phyloP scores from a whole-genome alignment of 2,888 invertebrate species.

The Aplocera efformata region DNA sequence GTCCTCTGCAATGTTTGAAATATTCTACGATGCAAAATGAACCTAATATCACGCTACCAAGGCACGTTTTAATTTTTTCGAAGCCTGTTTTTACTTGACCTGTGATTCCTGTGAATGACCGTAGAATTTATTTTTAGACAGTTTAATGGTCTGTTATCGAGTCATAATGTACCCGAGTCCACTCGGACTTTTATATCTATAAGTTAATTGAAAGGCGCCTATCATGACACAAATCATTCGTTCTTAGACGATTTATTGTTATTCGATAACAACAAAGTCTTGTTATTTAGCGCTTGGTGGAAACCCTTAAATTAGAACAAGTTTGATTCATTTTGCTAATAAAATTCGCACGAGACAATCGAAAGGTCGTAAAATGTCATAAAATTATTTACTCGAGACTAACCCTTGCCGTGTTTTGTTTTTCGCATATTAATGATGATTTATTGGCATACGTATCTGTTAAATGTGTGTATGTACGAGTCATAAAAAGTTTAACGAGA shows the following conservation, averaged over 20 bases:
- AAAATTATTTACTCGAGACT: constrained; percentile 63
- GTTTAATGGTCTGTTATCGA: constrained; percentile 31
- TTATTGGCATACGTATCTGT: constrained; percentile 68
- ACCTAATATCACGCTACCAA: too few relatives aligned
- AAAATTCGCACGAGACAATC: constrained; percentile 63
- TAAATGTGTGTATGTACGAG: constrained; percentile 72
- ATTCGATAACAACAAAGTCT: constrained; percentile 55
- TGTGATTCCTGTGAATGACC: constrained; percentile 33
- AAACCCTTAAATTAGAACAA: constrained; percentile 52
- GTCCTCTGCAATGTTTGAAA: constrained; percentile 6
- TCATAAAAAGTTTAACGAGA: constrained; percentile 72
- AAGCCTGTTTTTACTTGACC: constrained; percentile 28
- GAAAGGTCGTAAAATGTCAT: constrained; percentile 63
- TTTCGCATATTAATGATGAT: constrained; percentile 69
- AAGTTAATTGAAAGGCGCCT: constrained; percentile 34
- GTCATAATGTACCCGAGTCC: constrained; percentile 26
- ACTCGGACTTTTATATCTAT: constrained; percentile 17
- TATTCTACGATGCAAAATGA: too few relatives aligned
- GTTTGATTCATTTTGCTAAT: constrained; percentile 54
- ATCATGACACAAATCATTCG: constrained; percentile 40
- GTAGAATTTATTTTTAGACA: constrained; percentile 33
- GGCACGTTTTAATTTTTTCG: too few relatives aligned
- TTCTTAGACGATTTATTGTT: constrained; percentile 39
- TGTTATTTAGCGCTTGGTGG: constrained; percentile 43
- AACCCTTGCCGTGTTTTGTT: constrained; percentile 63